Evolutionary conservation across 2,797 vertebrate species (phyloP).

Genomic region (Bufotes viridis): DNA sequence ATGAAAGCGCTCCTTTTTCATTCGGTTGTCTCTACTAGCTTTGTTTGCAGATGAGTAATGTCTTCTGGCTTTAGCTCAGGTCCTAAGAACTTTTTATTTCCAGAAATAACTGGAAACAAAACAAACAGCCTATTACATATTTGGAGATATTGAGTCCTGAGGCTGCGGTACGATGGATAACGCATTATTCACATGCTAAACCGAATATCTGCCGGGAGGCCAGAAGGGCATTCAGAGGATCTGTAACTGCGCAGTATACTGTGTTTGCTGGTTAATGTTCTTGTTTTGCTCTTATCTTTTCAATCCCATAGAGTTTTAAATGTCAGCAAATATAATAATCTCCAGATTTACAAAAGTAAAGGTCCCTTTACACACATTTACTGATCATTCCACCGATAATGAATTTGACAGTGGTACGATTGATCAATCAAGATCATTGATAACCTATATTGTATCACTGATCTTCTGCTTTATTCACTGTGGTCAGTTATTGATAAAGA

Average conservation of each 20-base stretch:
- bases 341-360: too few species aligned
- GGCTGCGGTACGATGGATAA: neutral
- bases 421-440: too few species aligned
- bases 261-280: neutral
- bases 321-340: neutral
- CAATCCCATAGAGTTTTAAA: neutral
- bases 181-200: conserved; percentile 12
- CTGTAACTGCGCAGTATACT: neutral
- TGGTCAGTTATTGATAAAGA: too few species aligned
- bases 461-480: too few species aligned
- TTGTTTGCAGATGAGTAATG: conserved; percentile 50
- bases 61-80: conserved; percentile 39
- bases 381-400: too few species aligned
- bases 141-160: conserved; percentile 46
- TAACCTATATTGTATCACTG: too few species aligned
- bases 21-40: conserved; percentile 48
- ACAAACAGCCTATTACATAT: conserved; percentile 47
- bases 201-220: neutral
- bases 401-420: too few species aligned
- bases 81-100: conserved; percentile 20
- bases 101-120: conserved; percentile 46
- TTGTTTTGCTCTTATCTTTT: neutral
- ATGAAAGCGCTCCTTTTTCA: conserved; percentile 23
- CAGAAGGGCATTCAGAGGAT: neutral
- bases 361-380: too few species aligned